phyloP scores from a whole-genome alignment of 2,113 vertebrate species.

The Oceanites oceanicus region DNA sequence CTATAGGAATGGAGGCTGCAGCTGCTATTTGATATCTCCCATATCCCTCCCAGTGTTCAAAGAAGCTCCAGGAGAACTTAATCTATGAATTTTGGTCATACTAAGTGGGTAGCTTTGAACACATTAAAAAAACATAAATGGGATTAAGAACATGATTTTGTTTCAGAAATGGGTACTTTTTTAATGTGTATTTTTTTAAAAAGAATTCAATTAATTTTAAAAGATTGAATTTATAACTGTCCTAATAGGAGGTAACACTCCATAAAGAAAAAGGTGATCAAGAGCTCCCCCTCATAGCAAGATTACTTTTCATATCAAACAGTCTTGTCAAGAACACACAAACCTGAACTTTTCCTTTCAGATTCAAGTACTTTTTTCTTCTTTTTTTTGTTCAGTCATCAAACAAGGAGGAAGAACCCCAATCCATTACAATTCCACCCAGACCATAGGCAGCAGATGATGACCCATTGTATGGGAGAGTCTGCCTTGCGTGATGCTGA shows the following conservation, averaged over 20 bases:
- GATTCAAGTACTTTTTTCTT: neutral
- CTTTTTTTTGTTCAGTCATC: neutral
- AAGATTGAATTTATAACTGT: neutral
- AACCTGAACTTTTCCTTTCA: neutral
- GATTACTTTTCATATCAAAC: neutral
- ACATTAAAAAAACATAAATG: neutral
- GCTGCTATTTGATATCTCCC: neutral
- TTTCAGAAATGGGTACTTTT: neutral
- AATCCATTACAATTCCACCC: neutral
- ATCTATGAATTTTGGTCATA: neutral
- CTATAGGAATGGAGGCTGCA: neutral
- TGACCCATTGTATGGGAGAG: neutral
- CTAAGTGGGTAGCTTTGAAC: neutral
- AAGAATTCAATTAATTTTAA: neutral
- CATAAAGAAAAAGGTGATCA: neutral
- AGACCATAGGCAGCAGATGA: neutral
- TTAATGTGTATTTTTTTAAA: neutral
- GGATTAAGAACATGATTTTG: neutral
- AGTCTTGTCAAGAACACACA: neutral
- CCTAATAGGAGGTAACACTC: neutral
- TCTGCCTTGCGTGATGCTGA: neutral
- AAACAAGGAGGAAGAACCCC: neutral
- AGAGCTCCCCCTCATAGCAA: neutral
- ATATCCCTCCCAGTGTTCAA: neutral
- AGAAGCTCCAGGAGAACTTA: neutral